Percentiles rank a stretch among this genome's conserved stretches.
Evolutionary conservation across 1,140 invertebrate genomes (phyloP).

Genomic region (Panagrolaimus sp.): DNA sequence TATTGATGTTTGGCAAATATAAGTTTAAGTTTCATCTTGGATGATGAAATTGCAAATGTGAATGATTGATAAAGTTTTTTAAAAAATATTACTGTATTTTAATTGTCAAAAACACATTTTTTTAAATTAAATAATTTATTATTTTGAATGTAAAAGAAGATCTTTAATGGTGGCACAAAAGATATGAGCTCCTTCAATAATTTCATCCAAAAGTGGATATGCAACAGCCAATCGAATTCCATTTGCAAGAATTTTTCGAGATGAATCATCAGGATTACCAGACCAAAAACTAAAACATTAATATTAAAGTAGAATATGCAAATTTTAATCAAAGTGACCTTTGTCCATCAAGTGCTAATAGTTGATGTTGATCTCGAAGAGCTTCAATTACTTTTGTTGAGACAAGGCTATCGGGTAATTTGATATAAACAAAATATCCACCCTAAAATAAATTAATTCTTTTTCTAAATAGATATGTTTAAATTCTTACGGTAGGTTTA

Average conservation of each 20-base stretch:
- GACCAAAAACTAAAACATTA: constrained; percentile 23
- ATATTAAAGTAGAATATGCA: not conserved
- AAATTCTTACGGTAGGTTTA: constrained; percentile 16
- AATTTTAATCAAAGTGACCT: constrained; percentile 16
- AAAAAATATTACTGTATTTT: too few relatives aligned
- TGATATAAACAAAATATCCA: constrained; percentile 31
- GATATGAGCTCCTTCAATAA: constrained; percentile 23
- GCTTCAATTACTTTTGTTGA: constrained; percentile 21
- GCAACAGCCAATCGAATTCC: constrained; percentile 32
- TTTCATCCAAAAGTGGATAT: constrained; percentile 26
- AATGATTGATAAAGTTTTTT: too few relatives aligned
- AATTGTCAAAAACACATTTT: too few relatives aligned
- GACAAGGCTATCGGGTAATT: constrained; percentile 21
- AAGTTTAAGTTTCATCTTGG: too few relatives aligned
- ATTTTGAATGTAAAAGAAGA: not conserved
- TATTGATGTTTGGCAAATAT: too few relatives aligned
- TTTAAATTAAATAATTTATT: too few relatives aligned
- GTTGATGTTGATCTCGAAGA: constrained; percentile 20
- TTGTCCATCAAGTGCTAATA: constrained; percentile 21
- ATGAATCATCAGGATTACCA: constrained; percentile 1
- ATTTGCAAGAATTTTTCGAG: constrained; percentile 16
- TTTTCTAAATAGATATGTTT: not conserved
- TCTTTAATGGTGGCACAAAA: not conserved
- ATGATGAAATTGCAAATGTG: too few relatives aligned
- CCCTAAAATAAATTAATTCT: constrained; percentile 14